Percentiles rank a stretch among this genome's conserved stretches.
These are phyloP conservation scores for Cebidichthys violaceus DNA, from an alignment of 2,113 vertebrate genomes.

Conservation along the genomic window DNA sequence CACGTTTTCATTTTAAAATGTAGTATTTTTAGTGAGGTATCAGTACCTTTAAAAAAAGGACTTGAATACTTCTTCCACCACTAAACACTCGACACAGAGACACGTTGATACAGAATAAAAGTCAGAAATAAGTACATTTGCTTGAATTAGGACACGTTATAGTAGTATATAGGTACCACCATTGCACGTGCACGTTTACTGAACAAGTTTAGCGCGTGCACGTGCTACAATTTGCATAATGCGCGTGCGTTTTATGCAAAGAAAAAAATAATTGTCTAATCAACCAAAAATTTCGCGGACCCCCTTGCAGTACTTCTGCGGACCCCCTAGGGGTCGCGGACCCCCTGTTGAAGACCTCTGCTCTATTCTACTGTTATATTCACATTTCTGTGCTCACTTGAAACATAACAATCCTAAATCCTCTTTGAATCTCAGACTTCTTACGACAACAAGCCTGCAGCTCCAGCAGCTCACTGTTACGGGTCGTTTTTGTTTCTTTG, in stretches of 20 bases:
- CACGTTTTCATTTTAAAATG: not conserved
- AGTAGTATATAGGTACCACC: no score
- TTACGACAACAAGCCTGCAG: not conserved
- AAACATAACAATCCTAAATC: not conserved
- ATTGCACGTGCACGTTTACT: no score
- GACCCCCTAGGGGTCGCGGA: no score
- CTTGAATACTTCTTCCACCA: not conserved
- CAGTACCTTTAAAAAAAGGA: not conserved
- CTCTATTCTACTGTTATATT: no score
- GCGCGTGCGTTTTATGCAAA: no score
- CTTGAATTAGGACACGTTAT: not conserved
- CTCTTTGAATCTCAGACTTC: not conserved
- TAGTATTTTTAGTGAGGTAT: not conserved
- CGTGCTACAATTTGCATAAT: no score
- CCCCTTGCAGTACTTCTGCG: no score
- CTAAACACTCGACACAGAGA: not conserved
- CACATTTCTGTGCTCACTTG: not conserved
- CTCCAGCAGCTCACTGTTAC: no score
- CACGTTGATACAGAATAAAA: not conserved
- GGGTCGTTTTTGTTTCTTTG: not conserved
- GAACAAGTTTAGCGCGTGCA: no score
- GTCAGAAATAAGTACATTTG: not conserved
- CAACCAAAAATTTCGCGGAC: no score
- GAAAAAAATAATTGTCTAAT: no score
- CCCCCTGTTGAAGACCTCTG: no score